These are phyloP conservation scores for Agelas oroides DNA, from an alignment of 37 sponge, comb jelly and placozoan genomes.

Conservation along the genomic window DNA sequence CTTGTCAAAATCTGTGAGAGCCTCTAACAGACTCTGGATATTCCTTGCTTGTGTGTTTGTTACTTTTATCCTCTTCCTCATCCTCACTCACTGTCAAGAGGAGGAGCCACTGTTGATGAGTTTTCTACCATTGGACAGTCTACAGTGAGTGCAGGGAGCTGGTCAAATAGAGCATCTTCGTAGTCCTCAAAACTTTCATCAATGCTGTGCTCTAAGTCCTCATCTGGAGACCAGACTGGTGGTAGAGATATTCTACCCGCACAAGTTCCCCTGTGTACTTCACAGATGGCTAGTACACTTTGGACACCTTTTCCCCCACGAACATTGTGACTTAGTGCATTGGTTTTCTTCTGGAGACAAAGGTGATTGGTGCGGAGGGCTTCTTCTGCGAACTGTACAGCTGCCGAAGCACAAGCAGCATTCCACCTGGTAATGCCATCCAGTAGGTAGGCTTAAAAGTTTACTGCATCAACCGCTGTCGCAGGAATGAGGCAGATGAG, in stretches of 20 bases:
- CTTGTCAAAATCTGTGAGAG: slow-evolving; percentile 35
- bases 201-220: slow-evolving; percentile 1
- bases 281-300: slow-evolving; percentile 5
- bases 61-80: background rate
- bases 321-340: background rate
- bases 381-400: too few species aligned
- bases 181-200: slow-evolving; percentile 34
- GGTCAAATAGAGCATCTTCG: background rate
- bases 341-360: too few species aligned
- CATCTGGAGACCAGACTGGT: slow-evolving; percentile 7
- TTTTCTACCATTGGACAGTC: background rate
- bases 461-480: slow-evolving; percentile 31
- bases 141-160: background rate
- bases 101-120: background rate
- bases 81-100: background rate
- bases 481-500: slow-evolving; percentile 46
- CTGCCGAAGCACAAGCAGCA: slow-evolving; percentile 5
- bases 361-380: too few species aligned
- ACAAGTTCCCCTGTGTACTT: slow-evolving; percentile 42
- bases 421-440: slow-evolving; percentile 61
- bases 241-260: slow-evolving; percentile 39
- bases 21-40: background rate
- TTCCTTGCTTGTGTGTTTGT: background rate
- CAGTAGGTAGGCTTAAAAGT: slow-evolving; percentile 43
- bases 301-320: slow-evolving; percentile 12